Percentiles rank a stretch among this genome's conserved stretches.
Evolutionary conservation across 2,797 vertebrate genomes (phyloP).

Genomic region (Champsocephalus gunnari): DNA sequence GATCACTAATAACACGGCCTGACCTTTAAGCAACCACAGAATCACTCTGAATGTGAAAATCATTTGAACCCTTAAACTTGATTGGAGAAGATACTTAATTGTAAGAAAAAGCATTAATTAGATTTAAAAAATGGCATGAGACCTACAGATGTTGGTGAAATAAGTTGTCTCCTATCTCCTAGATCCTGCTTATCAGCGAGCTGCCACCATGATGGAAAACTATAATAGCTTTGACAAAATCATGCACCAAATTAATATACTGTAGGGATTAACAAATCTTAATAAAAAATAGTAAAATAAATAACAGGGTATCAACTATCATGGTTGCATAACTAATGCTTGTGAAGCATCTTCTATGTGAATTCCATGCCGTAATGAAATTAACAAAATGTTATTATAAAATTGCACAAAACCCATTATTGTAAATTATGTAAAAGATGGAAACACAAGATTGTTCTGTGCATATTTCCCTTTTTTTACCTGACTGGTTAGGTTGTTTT

Average conservation of each 20-base stretch:
- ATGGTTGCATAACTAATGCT: background rate
- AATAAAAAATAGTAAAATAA: conserved; percentile 10
- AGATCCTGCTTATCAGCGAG: background rate
- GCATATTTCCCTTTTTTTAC: background rate
- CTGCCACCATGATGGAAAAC: background rate
- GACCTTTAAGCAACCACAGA: conserved; percentile 14
- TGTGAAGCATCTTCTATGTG: background rate
- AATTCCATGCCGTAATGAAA: background rate
- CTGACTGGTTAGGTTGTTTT: background rate
- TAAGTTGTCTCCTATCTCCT: background rate
- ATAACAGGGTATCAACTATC: background rate
- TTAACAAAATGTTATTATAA: background rate
- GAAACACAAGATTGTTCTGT: background rate
- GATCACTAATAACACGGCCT: conserved; percentile 19
- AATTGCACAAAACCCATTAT: background rate
- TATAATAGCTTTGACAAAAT: background rate
- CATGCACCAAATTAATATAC: background rate
- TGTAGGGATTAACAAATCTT: background rate
- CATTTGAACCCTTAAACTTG: background rate
- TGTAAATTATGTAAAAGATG: background rate
- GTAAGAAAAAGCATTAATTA: background rate
- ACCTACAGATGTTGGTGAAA: background rate
- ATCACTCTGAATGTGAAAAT: background rate
- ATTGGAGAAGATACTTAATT: background rate
- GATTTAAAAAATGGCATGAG: background rate